Evolutionary conservation across 2,113 vertebrate genomes (phyloP).

Genomic region (Dendropsophus ebraccatus): DNA sequence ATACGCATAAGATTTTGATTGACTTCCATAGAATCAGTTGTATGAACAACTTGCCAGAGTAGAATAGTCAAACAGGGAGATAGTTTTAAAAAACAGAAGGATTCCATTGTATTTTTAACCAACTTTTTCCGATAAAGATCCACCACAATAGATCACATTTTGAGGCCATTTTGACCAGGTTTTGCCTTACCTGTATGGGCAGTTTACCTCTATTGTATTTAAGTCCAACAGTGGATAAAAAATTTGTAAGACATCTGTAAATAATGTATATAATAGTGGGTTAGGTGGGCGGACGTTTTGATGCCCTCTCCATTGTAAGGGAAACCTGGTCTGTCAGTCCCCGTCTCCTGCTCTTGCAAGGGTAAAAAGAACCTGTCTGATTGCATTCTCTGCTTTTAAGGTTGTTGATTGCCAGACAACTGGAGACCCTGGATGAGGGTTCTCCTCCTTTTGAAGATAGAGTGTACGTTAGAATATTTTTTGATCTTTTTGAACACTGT

Average conservation of each 20-base stretch:
- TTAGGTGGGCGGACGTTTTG: not conserved
- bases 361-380: conserved; percentile 39
- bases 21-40: no score
- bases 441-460: conserved; percentile 12
- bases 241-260: not conserved
- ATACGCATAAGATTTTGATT: no score
- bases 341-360: not conserved
- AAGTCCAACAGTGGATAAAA: not conserved
- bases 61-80: no score
- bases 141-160: no score
- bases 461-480: not conserved
- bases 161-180: no score
- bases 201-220: not conserved
- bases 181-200: no score
- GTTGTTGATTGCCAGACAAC: not conserved
- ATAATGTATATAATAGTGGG: not conserved
- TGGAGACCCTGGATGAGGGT: not conserved
- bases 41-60: no score
- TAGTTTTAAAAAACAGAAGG: no score
- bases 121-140: no score
- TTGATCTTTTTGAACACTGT: not conserved
- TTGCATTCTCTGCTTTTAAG: conserved; percentile 41
- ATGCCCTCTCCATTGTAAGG: not conserved
- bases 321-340: not conserved
- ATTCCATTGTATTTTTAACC: no score